Conservation (phyloP, 2,797 vertebrate genomes). For the Gambusia yucatana region DNA sequence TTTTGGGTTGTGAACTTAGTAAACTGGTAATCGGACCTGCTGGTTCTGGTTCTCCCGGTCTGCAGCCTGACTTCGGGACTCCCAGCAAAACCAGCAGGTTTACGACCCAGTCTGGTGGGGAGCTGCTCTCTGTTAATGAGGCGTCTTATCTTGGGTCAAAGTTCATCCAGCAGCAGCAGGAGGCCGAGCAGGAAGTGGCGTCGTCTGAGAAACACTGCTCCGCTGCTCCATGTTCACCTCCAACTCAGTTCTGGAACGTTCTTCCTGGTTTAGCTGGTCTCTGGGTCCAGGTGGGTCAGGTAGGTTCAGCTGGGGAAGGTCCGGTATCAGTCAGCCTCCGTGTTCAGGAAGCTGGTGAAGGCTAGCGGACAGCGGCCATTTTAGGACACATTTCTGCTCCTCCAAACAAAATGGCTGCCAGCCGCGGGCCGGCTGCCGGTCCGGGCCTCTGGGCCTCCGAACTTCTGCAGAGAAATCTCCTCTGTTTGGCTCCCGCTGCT, state of each 20-base stretch:
- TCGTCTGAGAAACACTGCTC: not conserved
- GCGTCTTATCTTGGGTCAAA: slow-evolving; percentile 56
- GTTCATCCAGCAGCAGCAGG: slow-evolving; percentile 31
- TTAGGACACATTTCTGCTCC: slow-evolving; percentile 23
- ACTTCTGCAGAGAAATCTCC: not conserved
- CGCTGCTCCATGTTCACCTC: not conserved
- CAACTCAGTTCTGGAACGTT: not conserved
- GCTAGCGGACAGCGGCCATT: slow-evolving; percentile 56
- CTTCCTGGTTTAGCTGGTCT: not conserved
- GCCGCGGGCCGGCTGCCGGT: fast-evolving
- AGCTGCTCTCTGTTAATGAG: slow-evolving; percentile 32
- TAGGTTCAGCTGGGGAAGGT: not conserved
- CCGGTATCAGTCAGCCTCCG: not conserved
- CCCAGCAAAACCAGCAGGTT: slow-evolving; percentile 4
- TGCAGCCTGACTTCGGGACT: not conserved
- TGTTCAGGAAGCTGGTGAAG: not conserved
- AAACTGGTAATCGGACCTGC: not conserved
- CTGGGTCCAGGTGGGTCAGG: too few relatives aligned
- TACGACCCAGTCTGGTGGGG: slow-evolving; percentile 10
- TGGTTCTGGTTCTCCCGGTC: not conserved
- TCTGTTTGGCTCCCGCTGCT: not conserved
- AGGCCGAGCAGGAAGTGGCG: not conserved
- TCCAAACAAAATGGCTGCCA: slow-evolving; percentile 68
- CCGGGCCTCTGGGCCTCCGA: not conserved
- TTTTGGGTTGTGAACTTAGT: not conserved